Evolutionary conservation across 2,888 invertebrate genomes (phyloP), one percentile per base, ranked within the genome.

Genomic region (Synergus itoensis): DNA sequence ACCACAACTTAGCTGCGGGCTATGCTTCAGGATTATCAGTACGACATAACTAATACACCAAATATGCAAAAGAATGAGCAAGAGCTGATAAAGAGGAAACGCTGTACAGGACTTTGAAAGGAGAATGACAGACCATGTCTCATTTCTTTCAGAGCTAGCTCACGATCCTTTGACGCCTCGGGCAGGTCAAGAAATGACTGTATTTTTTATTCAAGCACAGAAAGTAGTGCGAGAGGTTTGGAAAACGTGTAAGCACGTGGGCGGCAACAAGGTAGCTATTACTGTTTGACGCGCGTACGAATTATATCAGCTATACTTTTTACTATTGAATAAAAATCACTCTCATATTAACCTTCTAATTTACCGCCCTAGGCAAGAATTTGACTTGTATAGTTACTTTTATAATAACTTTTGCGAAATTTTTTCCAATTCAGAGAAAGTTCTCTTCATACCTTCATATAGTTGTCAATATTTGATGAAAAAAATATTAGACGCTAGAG

Each of bases 21-120:
- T 62, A 82, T 69, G 81, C 86, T 82, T 67, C 84, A 77, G 82
- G 83, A 80, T 78, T 77, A 79, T 79, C 77, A 41, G n/a, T 77
- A n/a, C 53, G 40, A 62, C 21, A 60, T 62, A 76, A 76, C 73
- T 73, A 73, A 73, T 40, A 73, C 48, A 3, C 28, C 73, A n/a
- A 73, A 73, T 36, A 73, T 73, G n/a, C 9, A 73, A 73, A 53
- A 16, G n/a, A 65, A 18, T 16, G 28, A 63, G n/a, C 18, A 12
- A 45, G 48, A 53, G 4, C 16, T 40, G 53, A 73, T 53, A 53
- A 73, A 16, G 16, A 45, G 16, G 48, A 12, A 28, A 28, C 28
- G 21, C 16, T 16, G 21, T 48, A 21, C 9, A 21, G 21, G 21
- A 28, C 9, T 43, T 12, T 18, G 21, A 67, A 45, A 67, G 43